Conservation (phyloP, 2,888 invertebrate species). For the Bruchidius siliquastri region DNA sequence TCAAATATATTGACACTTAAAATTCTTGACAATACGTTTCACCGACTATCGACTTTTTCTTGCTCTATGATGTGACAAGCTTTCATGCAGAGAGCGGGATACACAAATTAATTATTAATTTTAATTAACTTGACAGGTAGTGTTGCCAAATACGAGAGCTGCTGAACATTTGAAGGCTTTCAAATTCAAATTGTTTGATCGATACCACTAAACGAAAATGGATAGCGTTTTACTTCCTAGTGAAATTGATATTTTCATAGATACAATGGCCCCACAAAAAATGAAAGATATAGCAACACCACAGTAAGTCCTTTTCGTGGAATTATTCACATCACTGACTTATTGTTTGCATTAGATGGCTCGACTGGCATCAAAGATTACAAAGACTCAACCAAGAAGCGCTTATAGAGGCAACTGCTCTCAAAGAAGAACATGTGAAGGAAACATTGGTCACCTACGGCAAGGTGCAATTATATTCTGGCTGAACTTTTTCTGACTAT, state of each 20-base stretch:
- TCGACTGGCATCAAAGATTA: conserved; percentile 75
- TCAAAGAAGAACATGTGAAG: conserved; percentile 80
- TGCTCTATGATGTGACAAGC: no score
- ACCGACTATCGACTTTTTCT: no score
- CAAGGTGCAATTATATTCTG: conserved; percentile 55
- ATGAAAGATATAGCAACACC: conserved; percentile 65
- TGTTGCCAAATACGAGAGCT: no score
- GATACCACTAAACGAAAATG: conserved; percentile 42
- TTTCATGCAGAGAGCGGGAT: no score
- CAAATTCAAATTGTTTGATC: conserved; percentile 15
- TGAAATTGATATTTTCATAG: conserved; percentile 71
- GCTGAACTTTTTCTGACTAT: no score
- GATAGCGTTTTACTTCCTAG: conserved; percentile 56
- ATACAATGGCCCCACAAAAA: conserved; percentile 62
- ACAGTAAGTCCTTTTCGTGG: conserved; percentile 40
- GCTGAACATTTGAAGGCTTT: not conserved
- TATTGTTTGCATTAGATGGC: conserved; percentile 57
- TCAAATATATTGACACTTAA: no score
- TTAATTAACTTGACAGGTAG: no score
- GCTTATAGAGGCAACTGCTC: conserved; percentile 69
- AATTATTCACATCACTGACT: not conserved
- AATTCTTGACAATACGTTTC: no score
- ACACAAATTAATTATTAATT: no score
- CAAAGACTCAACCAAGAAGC: conserved; percentile 87
- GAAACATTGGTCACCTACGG: conserved; percentile 71